Evolutionary conservation across 2,797 vertebrate genomes (phyloP), one percentile per base, ranked within the genome.

Genomic region (Furcifer pardalis): DNA sequence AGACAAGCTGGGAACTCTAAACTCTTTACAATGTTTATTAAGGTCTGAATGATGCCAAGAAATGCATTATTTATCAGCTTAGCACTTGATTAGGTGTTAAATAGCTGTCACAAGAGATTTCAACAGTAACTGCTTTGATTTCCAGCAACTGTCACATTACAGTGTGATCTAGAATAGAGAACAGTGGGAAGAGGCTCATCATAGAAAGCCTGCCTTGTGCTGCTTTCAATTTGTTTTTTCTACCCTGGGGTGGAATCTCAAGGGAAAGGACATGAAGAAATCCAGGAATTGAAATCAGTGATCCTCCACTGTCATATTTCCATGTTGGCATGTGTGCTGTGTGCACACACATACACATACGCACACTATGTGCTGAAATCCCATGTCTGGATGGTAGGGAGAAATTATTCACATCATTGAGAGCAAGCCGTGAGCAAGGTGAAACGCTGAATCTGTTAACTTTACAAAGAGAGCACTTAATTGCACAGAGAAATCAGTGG

Each of bases 11-110:
- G 60, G 23, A 86, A 85, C 79, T 85, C 92, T 77, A 91, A 91
- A 90, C 75, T 52, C 7, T 85, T 91, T 82, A 75, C 5, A 2
- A 74, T 87, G 90, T 92, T 91, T 93, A 77, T 86, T 78, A 93
- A 91, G 86, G 88, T 88, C 66, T 49, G 82, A 87, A 91, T 82
- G 66, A 79, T 91, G 81, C 86, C 85, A 83, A 87, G 88, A 91
- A 93, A 92, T 84, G 71, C 87, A 84, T 87, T 69, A 89, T 90
- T 93, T 91, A 89, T 52, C 69, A 87, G 83, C 76, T 91, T 91
- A 86, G 87, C 69, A 83, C 68, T 92, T 63, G 56, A 78, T n/a
- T 87, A 86, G 65, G 62, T 84, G 86, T 90, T 93, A 92, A 91
- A 81, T 25, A 86, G 84, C 71, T 91, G 87, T 87, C 84, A 88